Base-by-base conservation (phyloP, 64 coral and sea anemone species). In the Platygyra sinensis region DNA sequence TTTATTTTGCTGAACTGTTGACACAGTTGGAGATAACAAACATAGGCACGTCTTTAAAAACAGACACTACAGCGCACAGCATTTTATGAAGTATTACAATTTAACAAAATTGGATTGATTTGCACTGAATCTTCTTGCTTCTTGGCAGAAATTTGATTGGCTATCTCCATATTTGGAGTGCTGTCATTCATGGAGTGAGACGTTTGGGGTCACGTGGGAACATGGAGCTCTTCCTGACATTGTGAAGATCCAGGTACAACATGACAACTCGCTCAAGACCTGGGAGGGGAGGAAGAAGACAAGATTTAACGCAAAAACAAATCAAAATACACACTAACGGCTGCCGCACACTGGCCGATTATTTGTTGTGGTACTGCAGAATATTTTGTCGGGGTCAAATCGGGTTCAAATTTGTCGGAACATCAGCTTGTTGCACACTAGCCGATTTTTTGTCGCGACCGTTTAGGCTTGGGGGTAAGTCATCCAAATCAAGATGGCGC, bases 141-240 rank as follows among this genome's bases (percentile, higher is more conserved):
- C 54, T 7, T 33, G 8, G 22, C 19, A 2, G 17, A 38, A 12
- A 39, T 49, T 85, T 67, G 74, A 76, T 24, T 76, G 38, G 31
- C 24, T 50, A 19, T 18, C 16, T 64, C n/a, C 65, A 30, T 2
- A 67, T 55, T 8, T 57, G 50, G 5, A 18, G 31, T 54, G 15
- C 76, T 27, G 33, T 14, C 30, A 18, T 22, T 99, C 83, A 99
- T 69, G 97, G 97, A 42, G 97, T 99, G 77, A 99, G 74, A 76
- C 97, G 97, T 72, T 99, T 99, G 22, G 97, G 97, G 88, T 99
- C 97, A 89, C 97, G 94, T 80, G 97, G 97, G 60, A 93, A 99
- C 97, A 99, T 99, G 29, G 94, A 93, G 16, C 89, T 90, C 85
- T 99, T 99, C 30, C 97, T 87, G 74, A 99, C 60, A 57, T 99